Evolutionary conservation across 2,888 invertebrate genomes (phyloP).

Genomic region (Brachyopa scutellaris): DNA sequence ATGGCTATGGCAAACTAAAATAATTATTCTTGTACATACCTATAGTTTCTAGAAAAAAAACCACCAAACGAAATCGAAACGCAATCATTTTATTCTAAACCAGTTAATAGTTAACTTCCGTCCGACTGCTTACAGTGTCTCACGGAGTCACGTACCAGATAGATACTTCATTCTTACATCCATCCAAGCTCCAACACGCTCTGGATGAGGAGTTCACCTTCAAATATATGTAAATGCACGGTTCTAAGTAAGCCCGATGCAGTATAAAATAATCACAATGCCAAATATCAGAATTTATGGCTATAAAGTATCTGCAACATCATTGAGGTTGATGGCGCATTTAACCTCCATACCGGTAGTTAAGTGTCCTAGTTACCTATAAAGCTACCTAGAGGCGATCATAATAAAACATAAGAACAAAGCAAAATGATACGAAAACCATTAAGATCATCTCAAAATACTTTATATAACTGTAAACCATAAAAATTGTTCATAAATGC

Average conservation of each 20-base stretch:
- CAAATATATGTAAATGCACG: conserved; percentile 9
- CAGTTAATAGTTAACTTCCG: conserved; percentile 66
- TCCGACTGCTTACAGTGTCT: conserved; percentile 12
- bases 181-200: conserved; percentile 1
- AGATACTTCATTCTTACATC: background rate
- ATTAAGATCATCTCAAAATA: conserved; percentile 61
- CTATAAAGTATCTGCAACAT: conserved; percentile 21
- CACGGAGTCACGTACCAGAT: background rate
- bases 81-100: conserved; percentile 51
- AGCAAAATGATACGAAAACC: conserved; percentile 16
- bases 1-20: background rate
- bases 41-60: background rate
- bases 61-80: conserved; percentile 53
- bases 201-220: conserved; percentile 17
- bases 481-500: conserved; percentile 19
- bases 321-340: conserved; percentile 22
- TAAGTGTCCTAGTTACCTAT: conserved; percentile 59
- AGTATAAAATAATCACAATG: background rate
- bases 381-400: conserved; percentile 32
- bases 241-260: background rate
- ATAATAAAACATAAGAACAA: conserved; percentile 32
- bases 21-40: background rate
- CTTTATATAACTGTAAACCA: conserved; percentile 59
- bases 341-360: conserved; percentile 51
- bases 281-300: background rate